Evolutionary conservation across 2,113 vertebrate species (phyloP), one percentile per base, ranked within the genome.

Genomic region (Ophiodon elongatus): DNA sequence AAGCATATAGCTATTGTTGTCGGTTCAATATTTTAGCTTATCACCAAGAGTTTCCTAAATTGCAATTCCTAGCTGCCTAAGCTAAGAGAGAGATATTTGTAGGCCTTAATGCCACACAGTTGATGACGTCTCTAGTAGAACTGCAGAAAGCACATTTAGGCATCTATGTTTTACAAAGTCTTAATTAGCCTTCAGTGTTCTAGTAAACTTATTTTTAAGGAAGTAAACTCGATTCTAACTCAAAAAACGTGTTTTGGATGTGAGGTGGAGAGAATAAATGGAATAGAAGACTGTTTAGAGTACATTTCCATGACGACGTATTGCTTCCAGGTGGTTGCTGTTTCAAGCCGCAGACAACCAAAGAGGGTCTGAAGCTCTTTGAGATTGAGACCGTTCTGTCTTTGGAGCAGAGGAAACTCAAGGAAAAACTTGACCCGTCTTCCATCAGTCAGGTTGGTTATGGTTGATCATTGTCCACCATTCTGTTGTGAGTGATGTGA

Each of bases 321-420:
- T 66, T 65, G 1, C 27, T 43, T 88, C 9, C 67, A 94, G 93
- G 93, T 17, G 94, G 94, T 3, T 94, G 91, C 69, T 94, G 94
- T 83, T 94, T 94, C 85, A 94, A 93, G 66, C 94, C 94, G 71
- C 21, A 79, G 10, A 91, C 90, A 8, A 76, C 71, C 65, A 92
- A 84, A 88, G 88, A 86, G 0, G 92, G 92, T 64, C 60, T 94
- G 31, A 91, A 88, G 65, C 90, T 94, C 6, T 94, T 94, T 84
- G 94, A 94, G 83, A 91, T 93, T 10, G 93, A 94, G 75, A 94
- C 94, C 0, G 89, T 94, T 60, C 77, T 94, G 0, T 94, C 94
- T 52, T 45, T 94, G 90, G 89, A 93, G 6, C 74, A 76, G 54
- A 93, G 94, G 75, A 92, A 92, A 70, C 73, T 78, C 4, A 92